A percentile compares a stretch with the other conserved stretches of the same genome.
phyloP scores from a whole-genome alignment of 1,140 invertebrate genomes.

The Polypedilum pembai region DNA sequence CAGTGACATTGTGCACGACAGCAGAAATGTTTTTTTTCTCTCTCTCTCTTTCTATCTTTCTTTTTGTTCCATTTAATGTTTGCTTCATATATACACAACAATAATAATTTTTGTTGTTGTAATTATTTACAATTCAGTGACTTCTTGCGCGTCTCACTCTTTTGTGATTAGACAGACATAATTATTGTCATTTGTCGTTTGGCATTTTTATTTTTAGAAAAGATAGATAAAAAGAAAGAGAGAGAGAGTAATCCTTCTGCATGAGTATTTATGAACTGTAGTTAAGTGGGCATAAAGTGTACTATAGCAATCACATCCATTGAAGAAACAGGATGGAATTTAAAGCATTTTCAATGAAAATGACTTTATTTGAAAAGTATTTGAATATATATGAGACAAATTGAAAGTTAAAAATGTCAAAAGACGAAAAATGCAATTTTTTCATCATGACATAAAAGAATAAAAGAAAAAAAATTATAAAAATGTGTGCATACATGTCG shows the following conservation, averaged over 20 bases:
- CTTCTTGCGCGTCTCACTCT: neutral
- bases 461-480: no score
- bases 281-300: no score
- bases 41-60: neutral
- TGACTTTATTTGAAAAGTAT: neutral
- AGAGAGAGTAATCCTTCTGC: no score
- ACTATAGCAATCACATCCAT: no score
- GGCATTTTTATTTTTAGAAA: no score
- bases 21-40: neutral
- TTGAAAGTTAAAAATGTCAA: no score
- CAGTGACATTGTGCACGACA: constrained; percentile 2
- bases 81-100: neutral
- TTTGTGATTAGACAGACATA: constrained; percentile 3
- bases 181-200: neutral
- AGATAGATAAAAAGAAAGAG: no score
- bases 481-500: neutral
- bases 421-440: no score
- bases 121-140: constrained; percentile 13
- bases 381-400: no score
- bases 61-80: neutral
- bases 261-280: no score
- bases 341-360: neutral
- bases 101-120: neutral
- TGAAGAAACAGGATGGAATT: neutral
- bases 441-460: no score